Conservation (phyloP, 2,797 vertebrate genomes). For the Petrocephalus schoutedeni region DNA sequence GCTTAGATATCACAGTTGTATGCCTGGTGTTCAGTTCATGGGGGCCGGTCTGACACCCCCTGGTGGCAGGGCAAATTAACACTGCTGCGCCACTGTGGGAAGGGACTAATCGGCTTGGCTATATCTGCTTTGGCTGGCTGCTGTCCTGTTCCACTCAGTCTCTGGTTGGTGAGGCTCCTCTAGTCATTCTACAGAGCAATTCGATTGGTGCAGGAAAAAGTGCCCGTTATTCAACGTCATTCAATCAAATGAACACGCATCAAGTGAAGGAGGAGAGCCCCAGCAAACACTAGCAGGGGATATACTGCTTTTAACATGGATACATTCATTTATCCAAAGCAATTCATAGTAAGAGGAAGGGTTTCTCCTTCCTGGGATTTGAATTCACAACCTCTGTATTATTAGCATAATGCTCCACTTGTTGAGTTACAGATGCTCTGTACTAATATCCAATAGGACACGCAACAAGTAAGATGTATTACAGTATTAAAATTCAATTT, state of each 20-base stretch:
- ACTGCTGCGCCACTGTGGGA: not conserved
- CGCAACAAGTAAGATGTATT: not conserved
- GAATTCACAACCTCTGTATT: not conserved
- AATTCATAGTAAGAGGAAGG: not conserved
- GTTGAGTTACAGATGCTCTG: not conserved
- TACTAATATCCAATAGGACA: not conserved
- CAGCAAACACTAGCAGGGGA: not conserved
- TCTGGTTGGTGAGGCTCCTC: not conserved
- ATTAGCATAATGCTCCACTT: not conserved
- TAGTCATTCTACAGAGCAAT: not conserved
- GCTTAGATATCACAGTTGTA: not conserved
- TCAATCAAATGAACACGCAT: too few relatives aligned
- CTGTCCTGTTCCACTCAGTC: not conserved
- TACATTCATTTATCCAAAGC: not conserved
- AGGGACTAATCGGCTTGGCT: not conserved
- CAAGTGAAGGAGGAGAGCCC: not conserved
- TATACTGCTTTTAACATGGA: not conserved
- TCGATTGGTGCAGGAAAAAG: not conserved
- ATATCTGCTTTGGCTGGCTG: not conserved
- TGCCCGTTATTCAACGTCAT: not conserved
- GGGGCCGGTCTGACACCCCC: not conserved
- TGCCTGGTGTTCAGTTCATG: not conserved
- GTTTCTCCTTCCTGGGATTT: not conserved
- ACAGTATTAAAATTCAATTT: not conserved
- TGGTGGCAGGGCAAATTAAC: not conserved